Evolutionary conservation across 1,140 invertebrate species (phyloP), one percentile per base, ranked within the genome.

Genomic region (Halictus rubicundus): DNA sequence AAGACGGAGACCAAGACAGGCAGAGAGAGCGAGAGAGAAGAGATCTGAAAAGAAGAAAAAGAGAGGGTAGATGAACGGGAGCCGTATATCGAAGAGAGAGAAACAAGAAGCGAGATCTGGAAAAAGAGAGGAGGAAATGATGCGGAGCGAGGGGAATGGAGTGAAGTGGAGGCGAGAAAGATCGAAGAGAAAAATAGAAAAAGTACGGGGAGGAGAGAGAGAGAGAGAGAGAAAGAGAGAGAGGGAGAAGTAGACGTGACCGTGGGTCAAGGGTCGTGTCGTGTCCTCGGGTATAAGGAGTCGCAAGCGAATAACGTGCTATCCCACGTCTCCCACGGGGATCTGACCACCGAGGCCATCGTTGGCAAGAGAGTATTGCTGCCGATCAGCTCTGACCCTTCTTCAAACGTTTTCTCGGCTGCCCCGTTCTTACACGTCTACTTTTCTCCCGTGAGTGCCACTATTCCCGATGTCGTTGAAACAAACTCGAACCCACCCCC

Each of bases 231-330:
- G 37, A 65, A 63, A 68, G n/a, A 52, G 64, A 52, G 21, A 54
- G 65, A 59, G 23, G 27, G 19, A 14, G 42, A 23, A 54, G 37
- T 63, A 64, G 49, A 59, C 25, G 12, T 68, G 66, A n/a, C 32
- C 68, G 14, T 70, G 82, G 82, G 83, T 84, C 68, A 85, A 84
- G 78, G 70, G 82, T 74, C 68, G 68, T 32, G 69, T 73, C 57
- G 61, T 81, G 83, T 84, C 71, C 71, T 61, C 82, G 82, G 78
- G 85, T 86, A 70, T 86, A 85, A 87, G 84, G 81, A 82, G 85
- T 81, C 85, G 83, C 83, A 70, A 68, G 85, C 85, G 83, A 87
- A 82, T 87, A 88, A 87, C 87, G 80, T 81, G 85, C 76, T 83
- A 87, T 81, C 79, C 70, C 71, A 87, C 68, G 78, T 87, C 63